Base-by-base conservation (phyloP, 2,888 invertebrate genomes). In the Trissonchulus sp. region DNA sequence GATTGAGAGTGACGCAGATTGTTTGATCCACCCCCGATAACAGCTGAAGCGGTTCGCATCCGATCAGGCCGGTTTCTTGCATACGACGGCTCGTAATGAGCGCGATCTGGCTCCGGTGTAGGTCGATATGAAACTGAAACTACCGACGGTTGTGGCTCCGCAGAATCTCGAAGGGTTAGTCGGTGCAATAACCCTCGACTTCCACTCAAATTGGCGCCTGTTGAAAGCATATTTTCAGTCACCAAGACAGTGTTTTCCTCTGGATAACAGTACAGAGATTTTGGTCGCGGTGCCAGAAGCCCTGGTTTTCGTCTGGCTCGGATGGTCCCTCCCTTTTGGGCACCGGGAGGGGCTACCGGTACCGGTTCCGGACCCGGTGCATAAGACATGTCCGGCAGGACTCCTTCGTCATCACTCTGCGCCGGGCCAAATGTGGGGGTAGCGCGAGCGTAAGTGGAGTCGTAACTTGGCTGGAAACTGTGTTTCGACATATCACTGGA, bases 231-330 rank as follows among this genome's bases (percentile, higher is more conserved):
- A 35, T 69, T 37, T 34, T 69, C 71, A 8, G 71, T 69, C 2
- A 76, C 73, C 8, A 74, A 3, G 18, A 76, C 76, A 1, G 76
- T 76, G 60, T 76, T 76, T 34, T 76, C 76, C 36, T 76, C 76
- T 30, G 76, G 76, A 33, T 76, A 76, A 28, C 18, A 35, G 76
- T 68, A 76, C 63, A 74, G 37, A n/a, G 74, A 74, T 38, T 68
- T 74, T 23, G 76, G 68, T 35, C 73, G 74, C 2, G 18, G 8
- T 8, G 8, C 8, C 65, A 63, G 31, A 3, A 28, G 65, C 8
- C 31, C 65, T 28, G 65, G 48, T 48, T 48, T 48, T 48, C 48
- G 48, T n/a, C n/a, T n/a, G n/a, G n/a, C n/a, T n/a, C n/a, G n/a
- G n/a, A n/a, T n/a, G n/a, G n/a, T n/a, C n/a, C n/a, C n/a, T n/a